phyloP scores from a whole-genome alignment of 1,140 invertebrate species.

The Diploscapter pachys region DNA sequence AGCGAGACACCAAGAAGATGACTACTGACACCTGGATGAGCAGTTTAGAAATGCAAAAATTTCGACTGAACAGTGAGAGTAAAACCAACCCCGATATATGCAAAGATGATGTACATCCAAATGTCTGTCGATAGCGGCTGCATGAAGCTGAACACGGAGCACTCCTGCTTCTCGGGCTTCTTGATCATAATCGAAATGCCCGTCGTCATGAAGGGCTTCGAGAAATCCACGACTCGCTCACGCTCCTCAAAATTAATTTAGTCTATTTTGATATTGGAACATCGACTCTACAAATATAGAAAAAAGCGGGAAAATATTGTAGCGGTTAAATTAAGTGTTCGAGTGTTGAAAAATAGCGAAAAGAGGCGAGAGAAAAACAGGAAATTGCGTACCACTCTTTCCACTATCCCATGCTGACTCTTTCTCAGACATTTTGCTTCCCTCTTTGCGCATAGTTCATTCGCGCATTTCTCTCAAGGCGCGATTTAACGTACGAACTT shows the following conservation, averaged over 20 bases:
- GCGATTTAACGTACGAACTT: too few species aligned
- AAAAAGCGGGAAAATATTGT: not conserved
- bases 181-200: not conserved
- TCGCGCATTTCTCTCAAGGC: too few species aligned
- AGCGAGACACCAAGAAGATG: slow-evolving; percentile 72
- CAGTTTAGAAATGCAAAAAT: too few species aligned
- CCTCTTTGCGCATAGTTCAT: too few species aligned
- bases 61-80: slow-evolving; percentile 16
- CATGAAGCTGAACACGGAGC: not conserved
- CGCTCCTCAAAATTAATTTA: not conserved
- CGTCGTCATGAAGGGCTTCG: not conserved
- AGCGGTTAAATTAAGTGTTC: too few species aligned
- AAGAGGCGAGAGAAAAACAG: too few species aligned
- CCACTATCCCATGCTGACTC: too few species aligned
- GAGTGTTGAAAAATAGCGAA: too few species aligned
- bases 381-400: too few species aligned
- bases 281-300: not conserved
- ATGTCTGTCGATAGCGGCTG: not conserved
- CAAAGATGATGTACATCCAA: not conserved
- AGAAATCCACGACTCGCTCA: not conserved
- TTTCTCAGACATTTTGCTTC: too few species aligned
- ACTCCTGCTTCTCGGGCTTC: not conserved
- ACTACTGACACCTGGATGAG: slow-evolving; percentile 55
- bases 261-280: not conserved
- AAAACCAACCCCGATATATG: slow-evolving; percentile 61